Evolutionary conservation across 2,888 invertebrate genomes (phyloP).

Genomic region (Apamea monoglypha): DNA sequence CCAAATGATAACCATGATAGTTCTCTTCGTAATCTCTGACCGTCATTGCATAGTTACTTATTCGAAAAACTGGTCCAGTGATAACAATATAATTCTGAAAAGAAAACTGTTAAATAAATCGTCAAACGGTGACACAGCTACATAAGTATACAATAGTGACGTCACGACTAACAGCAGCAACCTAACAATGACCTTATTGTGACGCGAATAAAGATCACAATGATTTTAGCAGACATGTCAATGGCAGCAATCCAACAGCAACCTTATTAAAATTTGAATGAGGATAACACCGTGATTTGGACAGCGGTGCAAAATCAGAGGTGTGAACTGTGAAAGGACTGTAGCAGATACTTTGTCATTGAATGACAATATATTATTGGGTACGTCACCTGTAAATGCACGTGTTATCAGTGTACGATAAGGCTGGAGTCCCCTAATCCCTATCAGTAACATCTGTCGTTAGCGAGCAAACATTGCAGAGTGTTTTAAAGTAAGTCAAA

Average conservation of each 20-base stretch:
- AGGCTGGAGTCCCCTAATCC: neutral
- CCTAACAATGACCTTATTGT: neutral
- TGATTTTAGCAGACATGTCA: neutral
- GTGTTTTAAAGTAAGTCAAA: neutral
- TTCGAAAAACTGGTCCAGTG: no score
- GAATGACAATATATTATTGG: neutral
- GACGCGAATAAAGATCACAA: neutral
- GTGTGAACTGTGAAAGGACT: neutral
- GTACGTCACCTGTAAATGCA: neutral
- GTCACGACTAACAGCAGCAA: no score
- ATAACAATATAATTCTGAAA: no score
- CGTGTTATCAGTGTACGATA: slow-evolving; percentile 13
- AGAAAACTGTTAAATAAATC: no score
- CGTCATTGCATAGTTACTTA: no score
- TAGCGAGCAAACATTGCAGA: neutral
- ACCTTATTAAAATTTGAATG: neutral
- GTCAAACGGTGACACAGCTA: no score
- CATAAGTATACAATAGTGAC: no score
- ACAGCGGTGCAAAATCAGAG: neutral
- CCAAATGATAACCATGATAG: no score
- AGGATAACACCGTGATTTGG: neutral
- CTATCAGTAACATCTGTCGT: neutral
- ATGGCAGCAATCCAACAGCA: neutral
- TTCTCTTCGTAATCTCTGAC: no score
- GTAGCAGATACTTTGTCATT: neutral